Base-by-base conservation (phyloP, 2,888 invertebrate species). In the Allolobophora icterica region DNA sequence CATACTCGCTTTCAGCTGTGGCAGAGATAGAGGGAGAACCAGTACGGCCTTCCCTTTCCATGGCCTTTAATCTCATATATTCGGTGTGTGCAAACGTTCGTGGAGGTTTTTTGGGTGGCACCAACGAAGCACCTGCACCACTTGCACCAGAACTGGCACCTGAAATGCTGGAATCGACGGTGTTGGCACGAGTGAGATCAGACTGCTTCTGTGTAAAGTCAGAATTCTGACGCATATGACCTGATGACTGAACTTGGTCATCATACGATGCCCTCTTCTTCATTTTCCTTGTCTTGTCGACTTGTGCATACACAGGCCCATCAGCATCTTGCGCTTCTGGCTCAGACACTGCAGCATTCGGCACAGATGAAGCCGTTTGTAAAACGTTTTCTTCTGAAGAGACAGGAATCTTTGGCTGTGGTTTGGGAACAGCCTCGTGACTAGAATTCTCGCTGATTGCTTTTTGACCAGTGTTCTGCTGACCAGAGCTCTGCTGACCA, bases 1-100 rank as follows among this genome's bases (percentile, higher is more conserved):
- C 89, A 19, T 89, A 45, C 42, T 40, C 40, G 24, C 42, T 89
- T 42, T 89, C 52, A 15, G 30, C 13, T 24, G 45, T 24, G 1
- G 89, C 24, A 33, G 42, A 42, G 17, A 19, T 30, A 30, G 40
- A 34, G 42, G 40, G 4, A 52, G 89, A 89, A 38, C 38, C 35
- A 34, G 35, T 34, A 21, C 30, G 33, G 38, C 42, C 6, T 52
- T 89, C 89, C 8, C 33, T 52, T 30, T 89, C 38, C 40, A n/a
- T 34, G 38, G 89, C 42, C 19, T 89, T 89, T 33, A 34, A 42
- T 34, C 34, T 42, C 42, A 89, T 38, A 30, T 89, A 89, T 34
- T 89, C 89, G 30, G 24, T 45, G 42, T 89, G 89, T 42, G 89
- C 89, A 42, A 89, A 89, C 89, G 89, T 89, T 42, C 89, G 33